phyloP scores from a whole-genome alignment of 1,140 invertebrate species.

The Drosophila arawakana region DNA sequence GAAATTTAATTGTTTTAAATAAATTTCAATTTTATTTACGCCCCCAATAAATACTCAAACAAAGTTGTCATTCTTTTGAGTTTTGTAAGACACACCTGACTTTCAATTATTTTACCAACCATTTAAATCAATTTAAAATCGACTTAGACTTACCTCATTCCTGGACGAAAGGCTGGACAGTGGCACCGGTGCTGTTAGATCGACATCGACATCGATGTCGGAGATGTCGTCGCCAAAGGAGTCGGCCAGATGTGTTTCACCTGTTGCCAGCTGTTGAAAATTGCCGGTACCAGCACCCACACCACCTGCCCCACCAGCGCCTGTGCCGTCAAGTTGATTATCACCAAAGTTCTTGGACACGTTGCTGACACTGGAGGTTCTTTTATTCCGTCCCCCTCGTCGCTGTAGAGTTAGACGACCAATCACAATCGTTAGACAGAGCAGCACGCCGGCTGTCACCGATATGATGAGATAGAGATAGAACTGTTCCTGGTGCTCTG shows the following conservation, averaged over 20 bases:
- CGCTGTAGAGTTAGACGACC: conserved; percentile 88
- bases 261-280: conserved; percentile 86
- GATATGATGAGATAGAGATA: conserved; percentile 91
- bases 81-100: no score
- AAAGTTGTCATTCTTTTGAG: no score
- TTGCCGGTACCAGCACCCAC: conserved; percentile 60
- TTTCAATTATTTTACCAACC: no score
- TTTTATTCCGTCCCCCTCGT: conserved; percentile 85
- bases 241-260: conserved; percentile 87
- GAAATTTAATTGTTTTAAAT: no score
- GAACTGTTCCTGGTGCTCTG: conserved; percentile 92
- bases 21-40: no score
- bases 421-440: conserved; percentile 89
- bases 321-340: conserved; percentile 28
- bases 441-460: conserved; percentile 88
- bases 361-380: conserved; percentile 55
- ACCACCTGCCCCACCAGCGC: background rate
- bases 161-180: conserved; percentile 83
- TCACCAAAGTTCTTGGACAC: conserved; percentile 47
- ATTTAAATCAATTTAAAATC: conserved; percentile 16
- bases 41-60: no score
- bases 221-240: conserved; percentile 90
- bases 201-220: conserved; percentile 90
- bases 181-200: conserved; percentile 87
- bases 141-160: conserved; percentile 63